Percentiles rank a stretch among this genome's conserved stretches.
Evolutionary conservation across 2,888 invertebrate species (phyloP).

Genomic region (Adelognathus sp.): DNA sequence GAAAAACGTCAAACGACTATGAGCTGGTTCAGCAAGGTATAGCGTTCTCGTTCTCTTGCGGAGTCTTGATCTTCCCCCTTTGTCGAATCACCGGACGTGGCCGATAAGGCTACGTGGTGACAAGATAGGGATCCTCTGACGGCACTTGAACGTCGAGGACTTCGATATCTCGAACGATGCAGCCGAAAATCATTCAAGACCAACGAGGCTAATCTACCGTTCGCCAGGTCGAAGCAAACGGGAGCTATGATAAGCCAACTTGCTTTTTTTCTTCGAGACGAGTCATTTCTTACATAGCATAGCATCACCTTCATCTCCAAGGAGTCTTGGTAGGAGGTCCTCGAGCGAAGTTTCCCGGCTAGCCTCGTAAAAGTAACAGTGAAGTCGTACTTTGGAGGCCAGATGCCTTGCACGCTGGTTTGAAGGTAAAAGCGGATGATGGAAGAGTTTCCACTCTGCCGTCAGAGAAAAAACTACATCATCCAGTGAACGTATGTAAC

Average conservation of each 20-base stretch:
- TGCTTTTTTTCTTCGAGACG: neutral
- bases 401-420: conserved; percentile 8
- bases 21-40: neutral
- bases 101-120: conserved; percentile 41
- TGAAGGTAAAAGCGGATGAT: neutral
- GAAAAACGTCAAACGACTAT: neutral
- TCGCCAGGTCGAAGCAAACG: neutral
- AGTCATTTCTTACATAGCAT: conserved; percentile 5
- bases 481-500: conserved; percentile 31
- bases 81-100: conserved; percentile 19
- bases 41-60: neutral
- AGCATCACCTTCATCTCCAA: neutral
- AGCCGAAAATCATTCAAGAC: neutral
- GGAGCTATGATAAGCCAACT: neutral
- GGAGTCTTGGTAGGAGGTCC: neutral
- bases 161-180: conserved; percentile 20
- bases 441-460: conserved; percentile 50
- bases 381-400: conserved; percentile 24
- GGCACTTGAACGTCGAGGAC: neutral
- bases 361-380: conserved; percentile 16
- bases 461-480: conserved; percentile 36
- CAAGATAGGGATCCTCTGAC: conserved; percentile 11
- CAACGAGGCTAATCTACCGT: conserved; percentile 10
- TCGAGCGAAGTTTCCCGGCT: neutral
- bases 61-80: neutral